Evolutionary conservation across 2,113 vertebrate species (phyloP).

Genomic region (Channa maculata): DNA sequence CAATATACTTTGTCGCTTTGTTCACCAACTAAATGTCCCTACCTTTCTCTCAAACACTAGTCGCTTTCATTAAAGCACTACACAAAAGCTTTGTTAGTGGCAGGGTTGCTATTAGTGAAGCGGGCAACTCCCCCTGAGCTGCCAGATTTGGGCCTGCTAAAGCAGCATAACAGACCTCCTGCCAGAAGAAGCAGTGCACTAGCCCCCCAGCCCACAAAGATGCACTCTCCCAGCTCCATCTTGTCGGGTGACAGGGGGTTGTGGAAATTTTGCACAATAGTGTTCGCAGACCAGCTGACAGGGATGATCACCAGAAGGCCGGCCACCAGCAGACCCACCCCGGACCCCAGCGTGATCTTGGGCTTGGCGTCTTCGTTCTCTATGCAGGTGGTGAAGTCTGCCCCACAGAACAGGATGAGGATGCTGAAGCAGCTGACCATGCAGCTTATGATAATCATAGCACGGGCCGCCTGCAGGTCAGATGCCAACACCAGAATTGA

Average conservation of each 20-base stretch:
- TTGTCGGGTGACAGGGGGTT: conserved; percentile 40
- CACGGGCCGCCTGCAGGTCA: conserved; percentile 82
- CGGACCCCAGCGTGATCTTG: conserved; percentile 80
- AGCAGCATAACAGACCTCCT: conserved; percentile 85
- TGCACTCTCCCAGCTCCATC: conserved; percentile 81
- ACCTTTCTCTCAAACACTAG: conserved; percentile 12
- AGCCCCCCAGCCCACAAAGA: conserved; percentile 83
- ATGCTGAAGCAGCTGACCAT: conserved; percentile 72
- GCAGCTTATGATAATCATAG: conserved; percentile 83
- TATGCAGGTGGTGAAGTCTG: conserved; percentile 84
- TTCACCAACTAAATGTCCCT: background rate
- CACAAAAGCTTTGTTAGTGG: conserved; percentile 80
- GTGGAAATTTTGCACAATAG: conserved; percentile 73
- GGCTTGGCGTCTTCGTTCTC: conserved; percentile 80
- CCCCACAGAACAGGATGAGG: conserved; percentile 79
- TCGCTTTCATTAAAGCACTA: conserved; percentile 37
- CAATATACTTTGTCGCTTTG: background rate
- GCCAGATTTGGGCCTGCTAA: conserved; percentile 70
- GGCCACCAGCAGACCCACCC: conserved; percentile 74
- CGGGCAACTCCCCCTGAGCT: conserved; percentile 76
- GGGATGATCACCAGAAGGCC: conserved; percentile 82
- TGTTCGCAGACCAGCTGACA: conserved; percentile 83
- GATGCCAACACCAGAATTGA: conserved; percentile 77
- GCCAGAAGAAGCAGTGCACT: conserved; percentile 78
- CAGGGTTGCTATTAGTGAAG: conserved; percentile 75